Base-by-base conservation (phyloP, 2,113 vertebrate genomes). In the Sturnira hondurensis region DNA sequence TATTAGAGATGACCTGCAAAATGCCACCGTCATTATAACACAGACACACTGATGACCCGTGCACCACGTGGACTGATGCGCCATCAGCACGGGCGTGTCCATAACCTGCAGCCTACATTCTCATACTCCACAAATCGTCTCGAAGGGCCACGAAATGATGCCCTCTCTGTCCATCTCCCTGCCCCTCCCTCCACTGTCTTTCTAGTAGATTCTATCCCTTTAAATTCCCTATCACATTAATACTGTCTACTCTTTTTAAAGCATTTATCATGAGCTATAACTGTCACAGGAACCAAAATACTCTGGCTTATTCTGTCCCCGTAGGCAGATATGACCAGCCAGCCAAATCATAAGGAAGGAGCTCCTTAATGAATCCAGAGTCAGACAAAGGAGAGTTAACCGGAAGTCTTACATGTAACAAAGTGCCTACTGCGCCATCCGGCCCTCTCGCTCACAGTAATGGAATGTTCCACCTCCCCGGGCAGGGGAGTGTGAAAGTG, bases 1-100 rank as follows among this genome's bases (percentile, higher is more conserved):
- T 97, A 97, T 97, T 96, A 96, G 96, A 96, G 94, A 86, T 97
- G 91, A 89, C 97, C 95, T 95, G 71, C 61, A 95, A 97, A 96
- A 97, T 95, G 65, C 74, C 90, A 45, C 33, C 80, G 85, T 86
- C 81, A 85, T 95, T 89, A 50, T 33, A 94, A 97, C 96, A 78
- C 63, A 97, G 61, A 80, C 26, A 16, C 78, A 61, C 56, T 80
- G 81, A 52, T 71, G 11, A 93, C 81, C 95, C 96, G 96, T 86
- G 52, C 63, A 92, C 93, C 84, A 61, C 89, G 14, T 76, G 82
- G 9, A 31, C 52, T 76, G 91, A 52, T 5, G 5, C 8, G n/a
- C 61, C 43, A 4, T 8, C 24, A 24, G 9, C 45, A 63, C 9
- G 54, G 36, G 54, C 41, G 33, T 3, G 67, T 13, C 4, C 6